Percentiles rank a stretch among this genome's conserved stretches.
phyloP scores from a whole-genome alignment of 2,797 vertebrate species.

The Columba guinea region DNA sequence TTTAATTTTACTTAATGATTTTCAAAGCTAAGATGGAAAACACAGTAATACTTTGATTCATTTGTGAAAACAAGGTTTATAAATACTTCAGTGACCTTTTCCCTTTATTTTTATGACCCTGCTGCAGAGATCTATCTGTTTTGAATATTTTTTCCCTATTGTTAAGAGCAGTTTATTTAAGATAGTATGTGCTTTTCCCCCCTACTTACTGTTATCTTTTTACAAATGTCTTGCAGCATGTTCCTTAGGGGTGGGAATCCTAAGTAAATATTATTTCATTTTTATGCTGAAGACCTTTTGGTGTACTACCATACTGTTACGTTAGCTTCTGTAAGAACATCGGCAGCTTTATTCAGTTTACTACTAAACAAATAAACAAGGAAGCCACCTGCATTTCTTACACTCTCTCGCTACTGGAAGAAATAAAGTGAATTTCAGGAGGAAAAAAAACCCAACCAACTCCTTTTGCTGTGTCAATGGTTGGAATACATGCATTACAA shows the following conservation, averaged over 20 bases:
- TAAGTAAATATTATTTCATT: not conserved
- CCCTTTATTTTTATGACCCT: not conserved
- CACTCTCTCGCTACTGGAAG: not conserved
- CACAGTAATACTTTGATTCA: not conserved
- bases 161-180: conserved; percentile 35
- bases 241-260: not conserved
- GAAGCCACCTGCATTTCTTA: not conserved
- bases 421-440: not conserved
- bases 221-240: not conserved
- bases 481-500: not conserved
- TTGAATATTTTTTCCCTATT: not conserved
- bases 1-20: conserved; percentile 52
- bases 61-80: conserved; percentile 10
- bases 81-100: conserved; percentile 10
- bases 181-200: not conserved
- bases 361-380: not conserved
- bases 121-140: not conserved
- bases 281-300: not conserved
- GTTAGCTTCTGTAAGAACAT: not conserved
- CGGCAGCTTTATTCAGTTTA: not conserved
- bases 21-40: conserved; percentile 29
- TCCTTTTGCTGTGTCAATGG: not conserved
- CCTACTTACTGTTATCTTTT: not conserved
- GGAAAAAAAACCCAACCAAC: not conserved
- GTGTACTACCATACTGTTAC: not conserved